A percentile compares a stretch with the other conserved stretches of the same genome.
Evolutionary conservation across 2,113 vertebrate genomes (phyloP).

Genomic region (Vimba vimba): DNA sequence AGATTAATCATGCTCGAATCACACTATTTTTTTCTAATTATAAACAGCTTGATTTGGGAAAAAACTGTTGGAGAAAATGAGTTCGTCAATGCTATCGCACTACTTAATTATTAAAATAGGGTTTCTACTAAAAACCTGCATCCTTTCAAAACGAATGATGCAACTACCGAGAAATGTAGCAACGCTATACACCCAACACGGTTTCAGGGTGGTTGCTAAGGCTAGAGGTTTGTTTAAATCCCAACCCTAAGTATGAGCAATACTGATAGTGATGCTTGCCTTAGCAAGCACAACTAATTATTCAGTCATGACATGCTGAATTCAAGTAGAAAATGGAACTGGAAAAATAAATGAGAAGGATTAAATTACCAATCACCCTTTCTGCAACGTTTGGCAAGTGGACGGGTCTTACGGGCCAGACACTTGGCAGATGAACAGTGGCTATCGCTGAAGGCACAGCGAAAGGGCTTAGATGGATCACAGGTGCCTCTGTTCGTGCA

Average conservation of each 20-base stretch:
- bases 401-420: conserved; percentile 19
- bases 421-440: conserved; percentile 23
- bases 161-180: not conserved
- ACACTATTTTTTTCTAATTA: not conserved
- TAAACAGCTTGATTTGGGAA: not conserved
- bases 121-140: not conserved
- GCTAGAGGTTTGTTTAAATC: conserved; percentile 12
- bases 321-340: conserved; percentile 6
- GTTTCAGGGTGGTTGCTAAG: conserved; percentile 4
- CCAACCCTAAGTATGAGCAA: conserved; percentile 5
- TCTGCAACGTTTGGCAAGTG: conserved; percentile 12
- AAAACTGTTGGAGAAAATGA: not conserved
- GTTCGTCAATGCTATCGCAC: not conserved
- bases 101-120: not conserved
- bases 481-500: conserved; percentile 61
- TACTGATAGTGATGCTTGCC: not conserved
- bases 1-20: not conserved
- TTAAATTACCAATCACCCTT: conserved; percentile 5
- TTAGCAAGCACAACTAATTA: conserved; percentile 19
- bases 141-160: not conserved
- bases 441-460: not conserved
- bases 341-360: not conserved
- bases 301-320: conserved; percentile 11
- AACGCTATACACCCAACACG: not conserved
- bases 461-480: conserved; percentile 28